Base-by-base conservation (phyloP, 1,140 invertebrate genomes). In the Sitophilus oryzae region DNA sequence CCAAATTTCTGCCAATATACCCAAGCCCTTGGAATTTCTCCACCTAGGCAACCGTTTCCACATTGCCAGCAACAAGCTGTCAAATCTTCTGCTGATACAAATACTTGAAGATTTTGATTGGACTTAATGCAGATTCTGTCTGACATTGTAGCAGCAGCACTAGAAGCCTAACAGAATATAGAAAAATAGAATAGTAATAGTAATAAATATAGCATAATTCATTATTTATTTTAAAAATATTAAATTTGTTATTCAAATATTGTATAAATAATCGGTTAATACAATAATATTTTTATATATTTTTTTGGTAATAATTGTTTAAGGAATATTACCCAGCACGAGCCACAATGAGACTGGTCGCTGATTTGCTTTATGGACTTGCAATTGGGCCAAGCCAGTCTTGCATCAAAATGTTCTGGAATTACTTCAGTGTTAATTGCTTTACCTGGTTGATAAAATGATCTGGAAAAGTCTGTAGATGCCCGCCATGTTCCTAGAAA, bases 91-190 rank as follows among this genome's bases (percentile, higher is more conserved):
- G 82, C 76, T 6, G 83, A 84, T 16, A 58, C 25, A 14, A 83
- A 69, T 47, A 79, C 71, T 36, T 75, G 68, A 43, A 80, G 74
- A 8, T 66, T 71, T 16, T 77, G 81, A 20, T 76, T 71, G 2
- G 76, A 78, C 23, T 76, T 73, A 59, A 88, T 83, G 65, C 85
- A 88, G 42, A 78, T 74, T 20, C 85, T 67, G 68, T 88, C 85
- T 35, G 81, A 78, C 73, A 87, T 84, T 3, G 83, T 79, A 65
- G 82, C 80, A 4, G 79, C 81, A 43, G 82, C 80, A 42, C 79
- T 82, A 68, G 86, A 81, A 10, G 84, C 83, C 83, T 69, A 38
- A 11, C 45, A 48, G 23, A 10, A 42, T 36, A 25, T 51, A 6
- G 11, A 30, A 11, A 11, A 11, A 11, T 6, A 30, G 25, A 30